Evolutionary conservation across 35 echinoderm and acorn worm species (phyloP).

Genomic region (Nesometra sesokonis): DNA sequence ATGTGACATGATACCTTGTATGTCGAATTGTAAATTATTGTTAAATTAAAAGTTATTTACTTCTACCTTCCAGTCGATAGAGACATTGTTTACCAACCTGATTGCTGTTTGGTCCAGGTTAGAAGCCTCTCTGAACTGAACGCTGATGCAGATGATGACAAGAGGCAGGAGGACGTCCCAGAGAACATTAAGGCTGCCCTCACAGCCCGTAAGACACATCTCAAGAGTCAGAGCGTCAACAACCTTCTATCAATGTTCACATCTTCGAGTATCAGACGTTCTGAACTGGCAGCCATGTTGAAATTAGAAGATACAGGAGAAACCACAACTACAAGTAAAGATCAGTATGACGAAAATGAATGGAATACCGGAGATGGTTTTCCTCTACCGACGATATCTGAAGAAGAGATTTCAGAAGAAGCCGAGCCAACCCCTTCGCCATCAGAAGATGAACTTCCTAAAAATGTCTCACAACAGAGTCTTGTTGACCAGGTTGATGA

Average conservation of each 20-base stretch:
- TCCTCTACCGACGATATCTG: constrained; percentile 73
- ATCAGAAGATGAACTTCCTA: not conserved
- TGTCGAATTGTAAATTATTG: not conserved
- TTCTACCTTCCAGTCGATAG: not conserved
- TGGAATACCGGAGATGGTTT: constrained; percentile 70
- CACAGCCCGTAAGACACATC: constrained; percentile 14
- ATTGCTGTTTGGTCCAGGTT: constrained; percentile 58
- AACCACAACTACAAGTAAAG: not conserved
- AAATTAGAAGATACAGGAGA: constrained; percentile 85
- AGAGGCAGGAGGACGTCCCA: not conserved
- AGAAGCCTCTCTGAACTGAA: constrained; percentile 71
- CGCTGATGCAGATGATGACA: not conserved
- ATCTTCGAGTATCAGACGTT: constrained; percentile 45
- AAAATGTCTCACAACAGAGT: not conserved
- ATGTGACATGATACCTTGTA: too few relatives aligned
- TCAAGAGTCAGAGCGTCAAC: constrained; percentile 57
- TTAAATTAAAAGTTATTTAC: not conserved
- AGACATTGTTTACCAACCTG: constrained; percentile 37
- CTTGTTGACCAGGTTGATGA: not conserved
- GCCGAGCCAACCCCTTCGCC: not conserved
- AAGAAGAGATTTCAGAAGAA: constrained; percentile 18
- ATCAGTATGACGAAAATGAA: constrained; percentile 6
- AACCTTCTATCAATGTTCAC: constrained; percentile 97
- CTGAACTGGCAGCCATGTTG: constrained; percentile 58
- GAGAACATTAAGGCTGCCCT: constrained; percentile 4